Evolutionary conservation across 2,113 vertebrate genomes (phyloP), one percentile per base, ranked within the genome.

Genomic region (Sterrhoptilus dennistouni): DNA sequence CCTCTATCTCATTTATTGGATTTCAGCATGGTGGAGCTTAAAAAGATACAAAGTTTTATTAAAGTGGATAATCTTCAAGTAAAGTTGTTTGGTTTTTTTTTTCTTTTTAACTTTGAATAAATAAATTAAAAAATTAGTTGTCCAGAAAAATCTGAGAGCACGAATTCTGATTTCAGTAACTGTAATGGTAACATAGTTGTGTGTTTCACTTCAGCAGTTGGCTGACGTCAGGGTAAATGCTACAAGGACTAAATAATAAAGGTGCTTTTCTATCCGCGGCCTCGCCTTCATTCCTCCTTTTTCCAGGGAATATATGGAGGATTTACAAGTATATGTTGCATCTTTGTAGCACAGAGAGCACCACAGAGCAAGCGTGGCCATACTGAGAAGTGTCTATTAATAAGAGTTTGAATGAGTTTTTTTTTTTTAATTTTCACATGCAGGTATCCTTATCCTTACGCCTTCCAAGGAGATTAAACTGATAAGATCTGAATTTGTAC

Each of bases 261-360:
- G 12, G 4, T 38, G 42, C 9, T 68, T 40, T 57, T 64, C 36
- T 36, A 2, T 33, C 13, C 2, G 1, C 0, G 0, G 18, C 21
- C 6, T n/a, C 3, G 1, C 36, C 19, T 68, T 49, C 13, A 33
- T 74, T 81, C 9, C 35, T 63, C 6, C n/a, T 83, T 20, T 27
- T 89, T 86, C 40, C 23, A 52, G 29, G 3, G 2, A 31, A 5
- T 11, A 3, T 52, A 21, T 16, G 3, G 3, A 3, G 40, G 12
- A 42, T 82, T 27, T 61, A 45, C 27, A 69, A 80, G 10, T 28
- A 5, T 23, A 11, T 42, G 13, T 59, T 21, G 5, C 24, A 17
- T 36, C 6, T 83, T 3, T 22, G 12, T 38, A 64, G 42, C 47
- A 61, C 38, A 87, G 59, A 35, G 6, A 60, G 3, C 23, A 50